A percentile compares a stretch with the other conserved stretches of the same genome.
These are phyloP conservation scores for Azorinus chamasolen DNA, from an alignment of 2,888 invertebrate genomes.

Conservation along the genomic window DNA sequence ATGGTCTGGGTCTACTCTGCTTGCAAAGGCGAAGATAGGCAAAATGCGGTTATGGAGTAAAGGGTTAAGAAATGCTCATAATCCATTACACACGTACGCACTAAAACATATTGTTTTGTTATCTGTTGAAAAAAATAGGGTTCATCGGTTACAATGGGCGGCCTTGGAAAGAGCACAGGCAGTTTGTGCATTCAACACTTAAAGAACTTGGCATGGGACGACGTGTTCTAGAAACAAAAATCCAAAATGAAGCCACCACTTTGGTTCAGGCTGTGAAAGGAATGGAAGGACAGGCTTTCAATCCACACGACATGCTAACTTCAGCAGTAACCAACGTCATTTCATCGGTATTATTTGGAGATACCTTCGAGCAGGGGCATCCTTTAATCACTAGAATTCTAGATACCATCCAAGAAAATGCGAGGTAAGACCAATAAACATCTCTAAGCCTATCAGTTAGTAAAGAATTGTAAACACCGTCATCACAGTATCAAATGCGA, in stretches of 20 bases:
- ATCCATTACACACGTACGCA: no score
- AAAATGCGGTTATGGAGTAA: no score
- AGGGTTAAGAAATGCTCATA: no score
- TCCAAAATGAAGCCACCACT: constrained; percentile 44
- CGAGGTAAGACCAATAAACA: background rate
- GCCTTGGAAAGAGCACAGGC: constrained; percentile 63
- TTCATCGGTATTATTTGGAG: constrained; percentile 45
- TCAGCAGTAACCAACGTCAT: constrained; percentile 38
- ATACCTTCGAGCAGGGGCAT: constrained; percentile 49
- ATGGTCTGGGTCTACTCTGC: no score
- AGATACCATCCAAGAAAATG: constrained; percentile 33
- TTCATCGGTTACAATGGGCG: no score
- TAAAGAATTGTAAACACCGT: no score
- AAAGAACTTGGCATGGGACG: constrained; percentile 62
- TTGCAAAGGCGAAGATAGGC: no score
- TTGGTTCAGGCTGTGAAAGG: constrained; percentile 30
- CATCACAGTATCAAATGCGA: no score
- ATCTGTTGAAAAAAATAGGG: no score
- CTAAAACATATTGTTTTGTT: no score
- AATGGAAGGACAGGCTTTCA: constrained; percentile 21
- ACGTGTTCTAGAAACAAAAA: constrained; percentile 44
- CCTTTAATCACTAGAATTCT: constrained; percentile 31
- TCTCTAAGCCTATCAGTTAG: background rate
- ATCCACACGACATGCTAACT: constrained; percentile 28
- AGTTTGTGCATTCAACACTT: constrained; percentile 51